Evolutionary conservation across 2,888 invertebrate species (phyloP), one percentile per base, ranked within the genome.

Genomic region (Orthonychiurus folsomi): DNA sequence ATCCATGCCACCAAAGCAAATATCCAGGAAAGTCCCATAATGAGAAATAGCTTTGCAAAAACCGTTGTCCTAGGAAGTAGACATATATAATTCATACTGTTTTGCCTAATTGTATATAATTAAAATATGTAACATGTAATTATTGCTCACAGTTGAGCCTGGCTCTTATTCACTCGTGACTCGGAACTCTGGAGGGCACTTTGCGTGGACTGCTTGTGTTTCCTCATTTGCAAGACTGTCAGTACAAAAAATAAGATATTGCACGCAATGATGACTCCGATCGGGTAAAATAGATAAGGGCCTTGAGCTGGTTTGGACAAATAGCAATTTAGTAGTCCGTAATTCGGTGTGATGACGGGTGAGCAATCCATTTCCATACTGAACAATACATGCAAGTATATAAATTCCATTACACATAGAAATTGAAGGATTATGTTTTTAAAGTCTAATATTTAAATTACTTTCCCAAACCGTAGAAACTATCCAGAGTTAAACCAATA

Each of bases 301-400:
- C 68, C 68, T 59, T 68, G 68, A 18, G 66, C 62, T 28, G 24
- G 26, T 59, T 66, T 66, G 2, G 68, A 61, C 23, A 68, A 59
- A 60, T 68, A 68, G 53, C 68, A 68, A 56, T 68, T 68, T 9
- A 64, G 37, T 47, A 66, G 68, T 1, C 68, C 68, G 47, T 68
- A 68, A 54, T 68, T 68, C 15, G 68, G 68, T 0, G 61, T 53
- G n/a, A 65, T 58, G 15, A 68, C 20, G 25, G 54, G 62, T 1
- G 64, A 37, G 27, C 68, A 68, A 52, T 68, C 68, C n/a, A 68
- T 55, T n/a, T 63, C 58, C 26, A 61, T 59, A 48, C 65, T 67
- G 53, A 15, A 28, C n/a, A n/a, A n/a, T n/a, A n/a, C n/a, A n/a
- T n/a, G n/a, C n/a, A n/a, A n/a, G n/a, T n/a, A n/a, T n/a, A n/a